Evolutionary conservation across 2,888 invertebrate species (phyloP), one percentile per base, ranked within the genome.

Genomic region (Brachylomia viminalis): DNA sequence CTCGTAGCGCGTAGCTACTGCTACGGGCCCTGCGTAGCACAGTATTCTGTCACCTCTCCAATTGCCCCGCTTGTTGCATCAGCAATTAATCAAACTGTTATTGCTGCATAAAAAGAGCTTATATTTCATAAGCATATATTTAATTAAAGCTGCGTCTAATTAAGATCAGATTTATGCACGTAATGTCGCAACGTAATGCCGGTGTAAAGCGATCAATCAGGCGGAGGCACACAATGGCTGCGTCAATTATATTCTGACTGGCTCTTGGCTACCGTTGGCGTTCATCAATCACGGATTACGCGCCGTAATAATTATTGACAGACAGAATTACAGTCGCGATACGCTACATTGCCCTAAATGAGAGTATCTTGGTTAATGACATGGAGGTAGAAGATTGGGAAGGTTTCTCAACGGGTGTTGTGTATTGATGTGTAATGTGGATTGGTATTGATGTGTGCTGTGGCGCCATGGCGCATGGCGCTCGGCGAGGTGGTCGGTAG

Each of bases 281-380:
- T 91, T 91, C 94, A 95, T 95, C 95, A 95, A 95, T 96, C 95
- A 93, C 84, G 91, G 92, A 94, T 95, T 94, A 95, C 91, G 90
- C 90, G 84, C 85, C 86, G 90, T 94, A 94, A 94, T 95, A 93
- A 95, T 94, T 94, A 96, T 94, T 95, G 95, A 95, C 95, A 92
- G 93, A 88, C 86, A 88, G 91, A 92, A 92, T 92, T 92, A 92
- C 90, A 85, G 90, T 80, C 86, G 76, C 79, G 88, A 83, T 86
- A 86, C 67, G 74, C 56, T 76, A 42, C 61, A 75, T 81, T 86
- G 91, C 88, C 86, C 89, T 90, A 91, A 92, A 92, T 93, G 90
- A 90, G 87, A 88, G 83, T 85, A 85, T 83, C 85, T 91, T 90
- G 88, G 86, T 78, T 92, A 92, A 92, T 92, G 91, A 90, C 80